Percentiles rank a stretch among this genome's conserved stretches.
These are phyloP conservation scores for Sebastes matsubarae DNA, from an alignment of 2,797 vertebrate genomes.

Conservation along the genomic window DNA sequence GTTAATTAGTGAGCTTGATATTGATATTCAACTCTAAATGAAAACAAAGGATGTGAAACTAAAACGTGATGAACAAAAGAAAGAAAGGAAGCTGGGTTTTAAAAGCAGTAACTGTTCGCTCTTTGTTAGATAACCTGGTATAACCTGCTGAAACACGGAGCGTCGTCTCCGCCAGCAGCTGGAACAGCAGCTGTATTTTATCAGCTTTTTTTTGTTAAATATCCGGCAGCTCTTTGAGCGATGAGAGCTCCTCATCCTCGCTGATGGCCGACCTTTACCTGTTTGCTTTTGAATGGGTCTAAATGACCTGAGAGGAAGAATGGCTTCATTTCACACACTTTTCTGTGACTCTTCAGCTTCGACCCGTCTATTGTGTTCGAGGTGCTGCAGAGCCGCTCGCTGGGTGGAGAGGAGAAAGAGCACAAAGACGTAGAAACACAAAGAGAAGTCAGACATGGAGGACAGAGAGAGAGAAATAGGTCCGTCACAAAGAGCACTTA, in stretches of 20 bases:
- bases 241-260: neutral
- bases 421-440: neutral
- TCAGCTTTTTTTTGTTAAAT: too few relatives aligned
- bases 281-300: neutral
- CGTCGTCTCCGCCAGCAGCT: too few relatives aligned
- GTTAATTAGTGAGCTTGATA: neutral
- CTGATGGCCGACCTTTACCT: neutral
- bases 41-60: too few relatives aligned
- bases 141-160: too few relatives aligned
- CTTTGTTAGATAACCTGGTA: too few relatives aligned
- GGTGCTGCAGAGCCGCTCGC: neutral
- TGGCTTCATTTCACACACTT: neutral
- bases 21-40: neutral
- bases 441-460: neutral
- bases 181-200: too few relatives aligned
- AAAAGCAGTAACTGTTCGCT: too few relatives aligned
- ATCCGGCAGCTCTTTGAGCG: neutral
- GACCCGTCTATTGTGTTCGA: neutral
- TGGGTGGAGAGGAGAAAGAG: neutral
- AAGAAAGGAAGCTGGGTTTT: too few relatives aligned
- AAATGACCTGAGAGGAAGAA: neutral
- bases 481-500: conserved; percentile 38
- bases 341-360: neutral
- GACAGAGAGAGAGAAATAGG: neutral
- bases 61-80: too few relatives aligned